A percentile compares a stretch with the other conserved stretches of the same genome.
Conservation (phyloP, 2,113 vertebrate species). For the Chiloscyllium plagiosum region DNA sequence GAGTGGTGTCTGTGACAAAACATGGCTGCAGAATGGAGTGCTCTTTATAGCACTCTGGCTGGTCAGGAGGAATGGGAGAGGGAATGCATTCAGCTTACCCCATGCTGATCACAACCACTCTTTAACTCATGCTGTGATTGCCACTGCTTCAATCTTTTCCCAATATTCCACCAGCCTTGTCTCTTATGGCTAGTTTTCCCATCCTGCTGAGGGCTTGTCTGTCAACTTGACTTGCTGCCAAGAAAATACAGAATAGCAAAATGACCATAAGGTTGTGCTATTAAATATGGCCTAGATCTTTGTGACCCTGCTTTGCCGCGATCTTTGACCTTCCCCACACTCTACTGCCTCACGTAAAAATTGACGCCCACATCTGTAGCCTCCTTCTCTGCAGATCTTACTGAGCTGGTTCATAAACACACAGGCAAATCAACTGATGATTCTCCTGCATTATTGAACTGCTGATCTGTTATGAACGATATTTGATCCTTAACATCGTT, state of each 20-base stretch:
- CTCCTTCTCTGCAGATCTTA: too few relatives aligned
- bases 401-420: background rate
- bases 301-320: background rate
- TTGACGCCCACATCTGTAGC: background rate
- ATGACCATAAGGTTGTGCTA: background rate
- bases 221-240: background rate
- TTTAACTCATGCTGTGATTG: too few relatives aligned
- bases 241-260: background rate
- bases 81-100: too few relatives aligned
- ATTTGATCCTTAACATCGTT: background rate
- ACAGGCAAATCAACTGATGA: background rate
- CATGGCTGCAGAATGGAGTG: background rate
- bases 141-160: background rate
- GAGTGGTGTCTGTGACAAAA: background rate
- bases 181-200: background rate
- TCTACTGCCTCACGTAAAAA: background rate
- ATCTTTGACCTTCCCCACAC: background rate
- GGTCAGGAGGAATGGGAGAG: background rate
- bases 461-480: background rate
- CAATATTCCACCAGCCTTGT: background rate
- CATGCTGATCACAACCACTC: too few relatives aligned
- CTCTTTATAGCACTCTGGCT: background rate
- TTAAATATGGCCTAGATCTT: background rate
- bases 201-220: background rate
- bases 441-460: background rate